These are phyloP conservation scores for Rutilus rutilus DNA, from an alignment of 2,113 vertebrate species.

Conservation along the genomic window DNA sequence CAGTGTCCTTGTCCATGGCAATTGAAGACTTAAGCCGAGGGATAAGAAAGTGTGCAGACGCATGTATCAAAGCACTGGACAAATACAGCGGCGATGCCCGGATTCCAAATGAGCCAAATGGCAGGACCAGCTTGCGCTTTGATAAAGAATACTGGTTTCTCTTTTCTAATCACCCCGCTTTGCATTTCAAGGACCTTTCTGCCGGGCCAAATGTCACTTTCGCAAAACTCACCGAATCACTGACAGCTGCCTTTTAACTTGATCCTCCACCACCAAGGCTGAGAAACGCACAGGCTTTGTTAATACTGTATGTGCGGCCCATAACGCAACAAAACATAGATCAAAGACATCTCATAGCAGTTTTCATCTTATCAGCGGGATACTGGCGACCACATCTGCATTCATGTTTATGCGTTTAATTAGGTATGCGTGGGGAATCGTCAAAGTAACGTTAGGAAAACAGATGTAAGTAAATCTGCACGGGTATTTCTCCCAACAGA, in stretches of 20 bases:
- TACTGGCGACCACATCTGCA: neutral
- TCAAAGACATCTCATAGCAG: conserved; percentile 17
- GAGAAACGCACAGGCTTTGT: neutral
- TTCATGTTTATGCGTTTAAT: conserved; percentile 14
- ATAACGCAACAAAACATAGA: conserved; percentile 11
- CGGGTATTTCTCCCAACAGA: conserved; percentile 34
- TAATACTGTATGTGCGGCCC: neutral
- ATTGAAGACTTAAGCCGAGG: conserved; percentile 76
- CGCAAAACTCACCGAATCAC: conserved; percentile 56
- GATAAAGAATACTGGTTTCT: conserved; percentile 53
- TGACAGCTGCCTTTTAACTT: conserved; percentile 32
- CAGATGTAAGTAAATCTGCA: conserved; percentile 14
- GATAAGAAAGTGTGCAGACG: conserved; percentile 80
- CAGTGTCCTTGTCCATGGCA: conserved; percentile 79
- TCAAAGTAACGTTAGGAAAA: conserved; percentile 1
- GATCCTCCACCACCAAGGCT: neutral
- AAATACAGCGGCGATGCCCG: conserved; percentile 71
- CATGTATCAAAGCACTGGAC: conserved; percentile 80
- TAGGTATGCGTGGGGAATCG: neutral
- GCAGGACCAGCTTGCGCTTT: conserved; percentile 43
- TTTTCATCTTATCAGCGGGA: conserved; percentile 12
- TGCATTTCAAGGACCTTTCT: conserved; percentile 61
- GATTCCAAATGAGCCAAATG: conserved; percentile 74
- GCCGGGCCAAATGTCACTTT: conserved; percentile 57
- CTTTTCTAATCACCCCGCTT: conserved; percentile 52